These are phyloP conservation scores for Tortrix viridana DNA, from an alignment of 2,888 invertebrate genomes.

Conservation along the genomic window DNA sequence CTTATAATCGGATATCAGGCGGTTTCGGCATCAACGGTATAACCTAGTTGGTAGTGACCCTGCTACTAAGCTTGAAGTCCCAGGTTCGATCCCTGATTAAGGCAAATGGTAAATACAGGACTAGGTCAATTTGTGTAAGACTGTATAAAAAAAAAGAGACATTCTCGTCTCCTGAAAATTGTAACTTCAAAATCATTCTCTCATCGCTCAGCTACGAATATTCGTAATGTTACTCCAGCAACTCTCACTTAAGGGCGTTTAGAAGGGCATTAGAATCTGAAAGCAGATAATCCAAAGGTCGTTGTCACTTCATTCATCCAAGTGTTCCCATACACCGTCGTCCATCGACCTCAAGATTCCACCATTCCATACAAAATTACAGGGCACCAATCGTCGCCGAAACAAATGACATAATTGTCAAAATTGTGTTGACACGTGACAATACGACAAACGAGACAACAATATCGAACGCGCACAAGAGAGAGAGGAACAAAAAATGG, in stretches of 20 bases:
- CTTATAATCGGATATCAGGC: no score
- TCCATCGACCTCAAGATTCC: constrained; percentile 77
- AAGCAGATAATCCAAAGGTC: constrained; percentile 25
- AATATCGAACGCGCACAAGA: constrained; percentile 42
- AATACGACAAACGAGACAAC: constrained; percentile 60
- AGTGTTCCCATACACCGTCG: constrained; percentile 76
- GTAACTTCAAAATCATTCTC: no score
- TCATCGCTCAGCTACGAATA: neutral
- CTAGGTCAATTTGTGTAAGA: no score
- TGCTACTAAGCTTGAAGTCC: no score
- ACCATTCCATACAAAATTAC: constrained; percentile 80
- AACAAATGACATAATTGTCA: constrained; percentile 85
- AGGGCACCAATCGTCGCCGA: constrained; percentile 78
- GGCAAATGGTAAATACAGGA: no score
- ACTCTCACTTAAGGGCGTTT: constrained; percentile 1
- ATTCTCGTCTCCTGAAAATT: no score
- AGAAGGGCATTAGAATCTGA: constrained; percentile 19
- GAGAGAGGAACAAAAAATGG: constrained; percentile 60
- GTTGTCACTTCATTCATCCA: constrained; percentile 48
- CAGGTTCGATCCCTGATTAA: no score
- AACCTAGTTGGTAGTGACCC: no score
- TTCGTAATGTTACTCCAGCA: neutral
- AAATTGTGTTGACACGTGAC: constrained; percentile 83
- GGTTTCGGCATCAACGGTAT: no score
- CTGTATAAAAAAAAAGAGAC: no score